Base-by-base conservation (phyloP, 2,888 invertebrate genomes). In the Microdon myrmicae region DNA sequence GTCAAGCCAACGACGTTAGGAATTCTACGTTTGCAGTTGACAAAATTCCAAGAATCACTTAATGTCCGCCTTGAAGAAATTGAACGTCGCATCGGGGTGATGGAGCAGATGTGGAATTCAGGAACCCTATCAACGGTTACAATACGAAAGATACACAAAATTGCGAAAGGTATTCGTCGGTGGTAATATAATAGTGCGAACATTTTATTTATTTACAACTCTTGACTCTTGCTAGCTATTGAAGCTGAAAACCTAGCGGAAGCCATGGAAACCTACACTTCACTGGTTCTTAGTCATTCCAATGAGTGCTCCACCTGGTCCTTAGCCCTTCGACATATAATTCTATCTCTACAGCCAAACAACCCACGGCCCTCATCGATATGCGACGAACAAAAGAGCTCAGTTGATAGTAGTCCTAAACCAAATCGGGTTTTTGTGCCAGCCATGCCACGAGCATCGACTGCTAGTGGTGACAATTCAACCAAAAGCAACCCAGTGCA, bases 91-190 rank as follows among this genome's bases (percentile, higher is more conserved):
- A 60, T 74, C 10, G 69, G 69, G 6, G 66, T 73, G 3, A 71
- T 74, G 59, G 72, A 72, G 16, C 72, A 73, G 26, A 60, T 73
- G 32, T 74, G 73, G 74, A 70, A 71, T 29, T 69, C 71, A 23
- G 72, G 69, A 9, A 72, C 70, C 17, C 53, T 74, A 34, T 70
- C 68, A 45, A 44, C 49, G 29, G 69, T 68, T 16, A 68, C 72
- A 8, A 72, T 73, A 41, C 69, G 70, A 8, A 72, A 72, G 67
- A 60, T 74, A 7, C 71, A 68, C 49, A 69, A 68, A 44, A 70
- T 74, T 41, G 71, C 72, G 20, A 67, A 70, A 64, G 72, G 73
- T 67, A 59, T 39, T 10, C 23, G 3, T 2, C 5, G n/a, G 3
- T 19, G 5, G n/a, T n/a, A 7, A 22, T 7, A 7, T 8, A 22